phyloP scores from a whole-genome alignment of 2,888 invertebrate genomes.

The Lepidochrysops patricia region DNA sequence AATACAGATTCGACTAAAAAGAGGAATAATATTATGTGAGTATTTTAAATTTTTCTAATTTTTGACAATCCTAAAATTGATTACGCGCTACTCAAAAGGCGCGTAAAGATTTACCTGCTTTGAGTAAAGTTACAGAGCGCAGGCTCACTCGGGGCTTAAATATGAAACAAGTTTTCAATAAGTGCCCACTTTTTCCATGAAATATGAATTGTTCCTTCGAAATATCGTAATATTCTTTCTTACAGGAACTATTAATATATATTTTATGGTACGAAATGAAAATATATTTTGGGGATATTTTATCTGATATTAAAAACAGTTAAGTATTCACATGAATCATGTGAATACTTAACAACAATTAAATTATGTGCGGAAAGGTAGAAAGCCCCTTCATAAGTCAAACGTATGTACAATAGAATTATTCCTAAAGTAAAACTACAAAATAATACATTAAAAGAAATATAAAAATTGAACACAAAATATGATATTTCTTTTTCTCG shows the following conservation, averaged over 20 bases:
- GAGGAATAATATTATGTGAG: no score
- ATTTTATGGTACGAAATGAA: no score
- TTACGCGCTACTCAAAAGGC: background rate
- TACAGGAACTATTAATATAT: background rate
- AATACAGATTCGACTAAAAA: no score
- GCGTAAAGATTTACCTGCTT: background rate
- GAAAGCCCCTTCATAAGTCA: no score
- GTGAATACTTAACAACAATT: no score
- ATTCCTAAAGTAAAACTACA: background rate
- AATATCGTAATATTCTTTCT: background rate
- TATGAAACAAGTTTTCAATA: constrained; percentile 8
- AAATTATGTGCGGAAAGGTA: no score
- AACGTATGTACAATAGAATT: no score
- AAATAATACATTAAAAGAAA: background rate
- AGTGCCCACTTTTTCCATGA: background rate
- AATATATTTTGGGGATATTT: no score
- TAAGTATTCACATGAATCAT: no score
- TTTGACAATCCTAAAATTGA: background rate
- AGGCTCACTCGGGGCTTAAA: background rate
- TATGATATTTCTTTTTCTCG: background rate
- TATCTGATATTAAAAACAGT: no score
- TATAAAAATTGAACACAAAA: background rate
- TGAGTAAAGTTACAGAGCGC: no score
- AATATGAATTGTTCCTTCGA: background rate
- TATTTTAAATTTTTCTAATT: no score